Evolutionary conservation across 2,113 vertebrate species (phyloP).

Genomic region (Illadopsis cleaveri): DNA sequence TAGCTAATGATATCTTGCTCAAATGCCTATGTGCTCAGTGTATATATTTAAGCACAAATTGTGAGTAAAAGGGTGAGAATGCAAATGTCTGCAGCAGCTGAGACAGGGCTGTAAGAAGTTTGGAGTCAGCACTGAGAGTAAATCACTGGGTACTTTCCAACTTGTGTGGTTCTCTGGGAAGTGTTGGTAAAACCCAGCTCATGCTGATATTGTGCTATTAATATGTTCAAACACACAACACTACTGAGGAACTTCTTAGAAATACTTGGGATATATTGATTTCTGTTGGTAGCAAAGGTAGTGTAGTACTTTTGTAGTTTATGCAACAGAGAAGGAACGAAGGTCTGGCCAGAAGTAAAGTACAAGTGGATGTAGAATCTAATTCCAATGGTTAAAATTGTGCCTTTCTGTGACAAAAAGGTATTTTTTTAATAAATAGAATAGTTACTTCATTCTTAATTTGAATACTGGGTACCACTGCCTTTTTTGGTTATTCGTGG

Average conservation of each 20-base stretch:
- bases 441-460: not conserved
- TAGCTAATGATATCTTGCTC: conserved; percentile 51
- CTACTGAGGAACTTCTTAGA: not conserved
- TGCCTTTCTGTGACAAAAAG: not conserved
- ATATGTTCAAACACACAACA: not conserved
- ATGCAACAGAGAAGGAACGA: not conserved
- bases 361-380: not conserved
- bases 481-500: not conserved
- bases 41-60: not conserved
- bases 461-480: not conserved
- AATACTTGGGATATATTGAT: not conserved
- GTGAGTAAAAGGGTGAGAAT: conserved; percentile 21
- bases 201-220: not conserved
- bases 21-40: conserved; percentile 11
- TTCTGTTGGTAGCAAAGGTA: not conserved
- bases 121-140: not conserved
- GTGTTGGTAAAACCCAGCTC: not conserved
- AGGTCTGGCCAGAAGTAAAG: not conserved
- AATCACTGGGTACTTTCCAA: not conserved
- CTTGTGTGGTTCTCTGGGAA: not conserved
- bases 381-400: not conserved
- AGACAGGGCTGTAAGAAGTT: not conserved
- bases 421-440: not conserved
- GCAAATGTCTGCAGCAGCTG: not conserved
- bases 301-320: not conserved